Percentiles rank a stretch among this genome's conserved stretches.
These are phyloP conservation scores for Diplazon laetatorius DNA, from an alignment of 2,888 invertebrate genomes.

Conservation along the genomic window DNA sequence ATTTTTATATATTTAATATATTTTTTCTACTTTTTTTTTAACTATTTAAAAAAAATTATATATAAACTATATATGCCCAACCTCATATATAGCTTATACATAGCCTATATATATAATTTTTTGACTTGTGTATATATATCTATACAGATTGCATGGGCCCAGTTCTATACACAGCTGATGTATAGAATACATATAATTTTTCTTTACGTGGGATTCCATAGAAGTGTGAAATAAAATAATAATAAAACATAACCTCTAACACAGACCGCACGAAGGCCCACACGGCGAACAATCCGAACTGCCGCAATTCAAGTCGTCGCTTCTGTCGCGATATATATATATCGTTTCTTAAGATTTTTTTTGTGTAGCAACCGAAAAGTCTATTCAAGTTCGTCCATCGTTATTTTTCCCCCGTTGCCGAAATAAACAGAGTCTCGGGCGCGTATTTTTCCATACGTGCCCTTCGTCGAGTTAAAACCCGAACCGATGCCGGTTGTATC, in stretches of 20 bases:
- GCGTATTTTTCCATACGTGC: constrained; percentile 63
- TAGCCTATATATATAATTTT: too few relatives aligned
- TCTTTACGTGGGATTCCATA: too few relatives aligned
- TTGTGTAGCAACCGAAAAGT: constrained; percentile 39
- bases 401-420: constrained; percentile 17
- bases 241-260: neutral
- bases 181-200: too few relatives aligned
- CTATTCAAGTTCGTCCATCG: constrained; percentile 58
- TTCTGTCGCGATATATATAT: constrained; percentile 18
- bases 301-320: neutral
- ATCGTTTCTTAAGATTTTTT: constrained; percentile 55
- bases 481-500: constrained; percentile 40
- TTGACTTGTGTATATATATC: too few relatives aligned
- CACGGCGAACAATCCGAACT: constrained; percentile 8
- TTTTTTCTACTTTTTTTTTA: too few relatives aligned
- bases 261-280: constrained; percentile 2
- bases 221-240: constrained; percentile 6
- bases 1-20: too few relatives aligned
- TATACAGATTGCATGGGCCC: too few relatives aligned
- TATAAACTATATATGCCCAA: too few relatives aligned
- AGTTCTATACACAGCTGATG: too few relatives aligned
- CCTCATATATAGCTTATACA: too few relatives aligned
- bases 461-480: constrained; percentile 29
- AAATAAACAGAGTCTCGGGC: constrained; percentile 51
- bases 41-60: too few relatives aligned